Evolutionary conservation across 2,888 invertebrate genomes (phyloP).

Genomic region (Cyclophora punctaria): DNA sequence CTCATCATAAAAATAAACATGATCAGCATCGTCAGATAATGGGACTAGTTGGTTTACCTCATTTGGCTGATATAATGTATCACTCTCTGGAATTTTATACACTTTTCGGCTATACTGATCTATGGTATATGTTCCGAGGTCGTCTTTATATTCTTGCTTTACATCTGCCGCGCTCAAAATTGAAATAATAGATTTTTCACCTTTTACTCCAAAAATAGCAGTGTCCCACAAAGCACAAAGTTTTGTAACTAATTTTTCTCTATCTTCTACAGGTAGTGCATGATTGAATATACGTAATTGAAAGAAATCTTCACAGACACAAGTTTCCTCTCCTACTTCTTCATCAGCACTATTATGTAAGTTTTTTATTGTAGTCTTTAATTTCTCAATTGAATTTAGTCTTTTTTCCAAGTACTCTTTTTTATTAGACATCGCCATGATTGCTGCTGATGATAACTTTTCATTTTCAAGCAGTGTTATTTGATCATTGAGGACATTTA

Average conservation of each 20-base stretch:
- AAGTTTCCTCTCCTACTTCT: slow-evolving; percentile 32
- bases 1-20: slow-evolving; percentile 60
- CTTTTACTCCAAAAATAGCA: slow-evolving; percentile 49
- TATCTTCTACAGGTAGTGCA: slow-evolving; percentile 40
- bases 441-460: slow-evolving; percentile 39
- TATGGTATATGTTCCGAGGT: slow-evolving; percentile 51
- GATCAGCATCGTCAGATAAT: slow-evolving; percentile 46
- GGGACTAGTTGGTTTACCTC: slow-evolving; percentile 53
- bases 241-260: slow-evolving; percentile 56
- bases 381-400: slow-evolving; percentile 43
- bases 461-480: slow-evolving; percentile 44
- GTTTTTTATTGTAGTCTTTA: slow-evolving; percentile 42
- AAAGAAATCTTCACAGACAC: slow-evolving; percentile 54
- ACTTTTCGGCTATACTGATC: slow-evolving; percentile 61
- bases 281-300: slow-evolving; percentile 61
- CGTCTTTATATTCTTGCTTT: slow-evolving; percentile 58
- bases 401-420: slow-evolving; percentile 49
- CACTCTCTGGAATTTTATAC: slow-evolving; percentile 46
- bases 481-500: slow-evolving; percentile 43
- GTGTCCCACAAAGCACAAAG: slow-evolving; percentile 57
- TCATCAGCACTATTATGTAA: slow-evolving; percentile 32
- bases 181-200: slow-evolving; percentile 56
- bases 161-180: slow-evolving; percentile 53
- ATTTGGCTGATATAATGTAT: slow-evolving; percentile 50
- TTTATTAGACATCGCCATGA: slow-evolving; percentile 46